Conservation (phyloP, 2,888 invertebrate genomes). For the Ecliptopera silaceata region DNA sequence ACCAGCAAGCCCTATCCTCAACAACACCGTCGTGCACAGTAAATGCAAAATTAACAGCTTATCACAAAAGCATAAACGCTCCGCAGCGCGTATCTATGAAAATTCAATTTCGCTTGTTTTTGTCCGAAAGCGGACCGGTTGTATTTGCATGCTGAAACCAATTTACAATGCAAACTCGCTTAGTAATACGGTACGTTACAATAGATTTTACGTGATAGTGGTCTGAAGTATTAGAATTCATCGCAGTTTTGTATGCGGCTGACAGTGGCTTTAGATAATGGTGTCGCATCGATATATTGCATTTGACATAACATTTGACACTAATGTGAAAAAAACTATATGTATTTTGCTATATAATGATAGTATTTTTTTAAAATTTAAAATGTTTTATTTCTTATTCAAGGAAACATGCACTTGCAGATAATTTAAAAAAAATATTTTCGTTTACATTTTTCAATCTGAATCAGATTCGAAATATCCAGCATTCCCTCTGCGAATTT, state of each 20-base stretch:
- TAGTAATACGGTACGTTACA: constrained; percentile 49
- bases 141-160: constrained; percentile 72
- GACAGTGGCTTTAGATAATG: background rate
- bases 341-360: no score
- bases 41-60: constrained; percentile 33
- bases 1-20: no score
- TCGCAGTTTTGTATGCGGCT: constrained; percentile 13
- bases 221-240: constrained; percentile 30
- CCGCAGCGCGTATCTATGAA: constrained; percentile 59
- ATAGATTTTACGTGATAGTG: constrained; percentile 39
- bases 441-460: no score
- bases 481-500: background rate
- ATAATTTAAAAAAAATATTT: no score
- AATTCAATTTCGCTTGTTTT: constrained; percentile 74
- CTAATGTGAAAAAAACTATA: no score
- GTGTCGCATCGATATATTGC: no score
- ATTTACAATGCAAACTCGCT: constrained; percentile 77
- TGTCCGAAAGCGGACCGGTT: constrained; percentile 59
- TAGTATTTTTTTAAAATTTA: no score
- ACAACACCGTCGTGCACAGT: background rate
- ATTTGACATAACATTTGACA: no score
- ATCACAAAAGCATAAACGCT: constrained; percentile 38
- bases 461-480: no score
- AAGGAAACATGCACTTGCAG: no score
- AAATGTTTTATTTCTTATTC: no score